Evolutionary conservation across 2,797 vertebrate genomes (phyloP), one percentile per base, ranked within the genome.

Genomic region (Muscicapa striata): DNA sequence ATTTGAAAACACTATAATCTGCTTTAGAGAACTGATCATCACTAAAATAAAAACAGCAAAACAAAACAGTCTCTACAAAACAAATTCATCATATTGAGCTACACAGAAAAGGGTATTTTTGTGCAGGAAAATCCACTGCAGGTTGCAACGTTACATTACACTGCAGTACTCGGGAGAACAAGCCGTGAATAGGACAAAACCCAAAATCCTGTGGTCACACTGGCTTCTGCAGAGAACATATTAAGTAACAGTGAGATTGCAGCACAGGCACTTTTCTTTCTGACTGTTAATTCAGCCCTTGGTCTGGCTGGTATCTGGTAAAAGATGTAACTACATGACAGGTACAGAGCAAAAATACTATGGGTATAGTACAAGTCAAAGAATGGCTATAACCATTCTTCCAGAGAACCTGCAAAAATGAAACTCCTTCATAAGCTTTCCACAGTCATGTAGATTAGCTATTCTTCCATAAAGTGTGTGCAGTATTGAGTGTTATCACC

Each of bases 251-350:
- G 22, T 7, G 51, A 29, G 41, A 91, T 15, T 70, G 64, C 66
- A 91, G 87, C 43, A 88, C 10, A 46, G 52, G 41, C 87, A 64
- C 55, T 29, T 73, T 63, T 73, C 41, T 17, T 77, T n/a, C 54
- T 18, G 18, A 43, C 66, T 54, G 58, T 29, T 87, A 67, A 41
- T 43, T 63, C 61, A 88, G 83, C 26, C 45, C 49, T 13, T 68
- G 34, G 13, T 24, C 43, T 38, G 46, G 21, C n/a, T 57, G 32
- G 4, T 59, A 9, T 9, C 49, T 49, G 59, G 21, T 51, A 21
- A 29, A 55, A 58, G 52, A 36, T 0, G 0, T 0, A 30, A 13
- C 10, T 16, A 2, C 59, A 14, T 5, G 6, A 8, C 18, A 61
- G 18, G 32, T 10, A 15, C 4, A 45, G n/a, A 69, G 16, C 5